Evolutionary conservation across 2,113 vertebrate species (phyloP), one percentile per base, ranked within the genome.

Genomic region (Stegostoma tigrinum): DNA sequence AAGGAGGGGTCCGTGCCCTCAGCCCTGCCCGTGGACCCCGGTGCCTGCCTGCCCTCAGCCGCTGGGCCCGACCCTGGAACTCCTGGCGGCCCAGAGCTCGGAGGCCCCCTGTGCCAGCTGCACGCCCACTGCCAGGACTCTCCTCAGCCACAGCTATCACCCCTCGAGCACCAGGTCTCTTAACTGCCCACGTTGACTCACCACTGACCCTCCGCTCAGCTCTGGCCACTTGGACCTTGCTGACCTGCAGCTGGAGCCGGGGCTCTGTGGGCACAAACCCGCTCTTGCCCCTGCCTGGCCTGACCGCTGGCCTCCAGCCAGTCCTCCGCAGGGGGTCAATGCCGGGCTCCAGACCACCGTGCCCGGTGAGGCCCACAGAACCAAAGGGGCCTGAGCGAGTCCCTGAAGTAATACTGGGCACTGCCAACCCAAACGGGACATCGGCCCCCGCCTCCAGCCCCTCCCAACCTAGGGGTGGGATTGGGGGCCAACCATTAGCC

Each of bases 191-290:
- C 0, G 17, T 96, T 78, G 98, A 98, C 96, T 98, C 98, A 0
- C 97, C 97, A 96, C 96, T 97, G 55, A 61, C 55, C 96, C 97
- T 98, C 95, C 97, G 97, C 96, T 97, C 98, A 90, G 98, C 96
- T 96, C 98, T 99, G 86, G 97, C 78, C 0, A 98, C 96, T 96
- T 98, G 98, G 68, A 97, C 97, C 97, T 97, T 98, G 96, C 98
- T 98, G 89, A 98, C 97, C n/a, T 97, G 98, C 66, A 97, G 96
- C 8, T 68, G 68, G 48, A 96, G 98, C 96, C 98, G 97, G 66
- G 98, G 97, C 90, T 98, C 97, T 2, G 97, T 97, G 0, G 98
- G 97, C 17, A 98, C 97, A 2, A 98, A 98, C 95, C 97, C 97
- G 34, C 96, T 96, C 55, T 24, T 97, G 0, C n/a, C 0, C 12